A percentile compares a stretch with the other conserved stretches of the same genome.
Conservation (phyloP, 2,113 vertebrate species). For the Brachypodius melanocephalos region DNA sequence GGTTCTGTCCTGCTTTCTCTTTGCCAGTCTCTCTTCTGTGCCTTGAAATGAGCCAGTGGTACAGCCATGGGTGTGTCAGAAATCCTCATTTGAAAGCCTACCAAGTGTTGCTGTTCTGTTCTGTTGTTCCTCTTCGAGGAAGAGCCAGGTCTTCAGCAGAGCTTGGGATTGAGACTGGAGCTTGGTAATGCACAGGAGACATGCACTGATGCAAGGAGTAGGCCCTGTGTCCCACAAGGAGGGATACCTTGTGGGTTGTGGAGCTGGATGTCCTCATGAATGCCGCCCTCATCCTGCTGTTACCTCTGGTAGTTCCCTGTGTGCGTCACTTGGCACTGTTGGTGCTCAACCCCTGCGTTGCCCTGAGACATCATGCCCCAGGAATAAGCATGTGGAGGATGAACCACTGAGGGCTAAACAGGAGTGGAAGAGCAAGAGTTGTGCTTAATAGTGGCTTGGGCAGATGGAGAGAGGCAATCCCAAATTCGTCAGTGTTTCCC, state of each 20-base stretch:
- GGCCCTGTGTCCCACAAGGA: background rate
- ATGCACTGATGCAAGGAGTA: accelerated
- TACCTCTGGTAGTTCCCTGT: background rate
- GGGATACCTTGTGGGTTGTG: background rate
- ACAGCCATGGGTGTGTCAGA: background rate
- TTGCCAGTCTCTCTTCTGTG: background rate
- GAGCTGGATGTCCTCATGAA: accelerated
- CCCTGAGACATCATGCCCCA: accelerated
- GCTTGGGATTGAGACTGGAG: background rate
- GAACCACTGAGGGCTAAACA: background rate
- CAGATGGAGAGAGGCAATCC: background rate
- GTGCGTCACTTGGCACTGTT: accelerated
- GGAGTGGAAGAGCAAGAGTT: background rate
- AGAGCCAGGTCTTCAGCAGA: background rate
- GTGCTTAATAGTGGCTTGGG: background rate
- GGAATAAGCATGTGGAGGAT: background rate
- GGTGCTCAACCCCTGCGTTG: accelerated
- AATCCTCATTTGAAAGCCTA: background rate
- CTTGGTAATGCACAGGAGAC: accelerated
- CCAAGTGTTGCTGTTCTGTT: background rate
- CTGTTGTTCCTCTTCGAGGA: background rate
- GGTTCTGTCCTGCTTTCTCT: background rate
- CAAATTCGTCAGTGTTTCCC: background rate
- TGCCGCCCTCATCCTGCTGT: background rate
- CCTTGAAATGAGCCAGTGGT: background rate